Evolutionary conservation across 1,140 invertebrate species (phyloP), one percentile per base, ranked within the genome.

Genomic region (Lordiphosa stackelbergi): DNA sequence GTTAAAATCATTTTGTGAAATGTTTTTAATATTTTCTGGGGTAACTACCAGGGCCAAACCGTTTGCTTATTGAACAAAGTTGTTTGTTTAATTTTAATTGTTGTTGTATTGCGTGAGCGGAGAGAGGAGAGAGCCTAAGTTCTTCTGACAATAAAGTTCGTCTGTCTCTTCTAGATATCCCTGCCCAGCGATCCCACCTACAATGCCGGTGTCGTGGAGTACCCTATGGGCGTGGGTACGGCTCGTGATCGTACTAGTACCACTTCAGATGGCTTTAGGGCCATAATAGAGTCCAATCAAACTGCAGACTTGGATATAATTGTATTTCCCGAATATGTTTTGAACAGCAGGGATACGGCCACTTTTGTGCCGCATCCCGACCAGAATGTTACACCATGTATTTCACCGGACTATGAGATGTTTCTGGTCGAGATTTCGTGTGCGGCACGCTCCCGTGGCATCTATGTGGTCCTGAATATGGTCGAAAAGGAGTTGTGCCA

Each of bases 311-410:
- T 90, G 0, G 92, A 96, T 59, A 95, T 97, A 2, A 88, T 96
- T 3, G 94, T 96, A 4, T 96, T 96, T 79, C 95, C 95, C 0
- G 95, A 97, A 87, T 69, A 88, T 58, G 88, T 89, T 0, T 47
- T 90, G 0, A 89, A 88, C 3, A 79, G 42, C n/a, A 0, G 8
- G 3, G 28, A 38, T 0, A 48, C 54, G 0, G 45, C 69, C 5
- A 79, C 79, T 2, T 86, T 69, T 69, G 62, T 87, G 34, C 85
- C 85, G 1, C 24, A 72, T 45, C 66, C 62, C 0, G 11, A 31
- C 2, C 22, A 62, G 41, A 66, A 65, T 4, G 47, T 78, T 4
- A 64, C 66, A 10, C 84, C 85, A 28, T 87, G 86, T 42, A 60
- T 54, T 36, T n/a, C 58, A n/a, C 52, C 73, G 1, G 72, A 87